Evolutionary conservation across 2,113 vertebrate genomes (phyloP).

Genomic region (Verasper variegatus): DNA sequence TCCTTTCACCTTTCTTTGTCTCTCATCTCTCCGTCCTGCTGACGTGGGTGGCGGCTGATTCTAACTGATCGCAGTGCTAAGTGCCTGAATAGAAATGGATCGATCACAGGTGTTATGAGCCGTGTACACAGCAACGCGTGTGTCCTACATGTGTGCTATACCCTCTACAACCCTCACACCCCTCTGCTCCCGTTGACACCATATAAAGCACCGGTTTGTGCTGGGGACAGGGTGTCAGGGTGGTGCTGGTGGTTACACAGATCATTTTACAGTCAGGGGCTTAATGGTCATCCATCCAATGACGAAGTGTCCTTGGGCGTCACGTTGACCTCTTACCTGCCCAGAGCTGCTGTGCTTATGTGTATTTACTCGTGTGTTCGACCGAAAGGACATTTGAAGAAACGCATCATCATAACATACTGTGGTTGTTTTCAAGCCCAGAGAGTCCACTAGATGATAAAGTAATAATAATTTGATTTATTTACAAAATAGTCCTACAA

Average conservation of each 20-base stretch:
- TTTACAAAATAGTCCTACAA: not conserved
- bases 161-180: not conserved
- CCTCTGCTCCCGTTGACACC: not conserved
- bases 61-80: constrained; percentile 70
- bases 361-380: not conserved
- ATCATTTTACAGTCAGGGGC: not conserved
- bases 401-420: not conserved
- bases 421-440: not conserved
- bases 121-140: constrained; percentile 51
- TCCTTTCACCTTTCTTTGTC: constrained; percentile 67
- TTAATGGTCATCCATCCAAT: not conserved
- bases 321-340: constrained; percentile 10
- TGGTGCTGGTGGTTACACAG: constrained; percentile 23
- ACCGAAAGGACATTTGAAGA: not conserved
- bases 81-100: constrained; percentile 78
- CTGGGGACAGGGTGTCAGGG: constrained; percentile 1
- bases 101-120: constrained; percentile 66
- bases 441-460: not conserved
- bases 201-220: constrained; percentile 11
- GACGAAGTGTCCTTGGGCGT: constrained; percentile 34
- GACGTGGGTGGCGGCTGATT: constrained; percentile 56
- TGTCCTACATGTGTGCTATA: not conserved
- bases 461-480: not conserved
- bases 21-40: constrained; percentile 50
- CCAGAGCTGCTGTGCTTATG: not conserved